Evolutionary conservation across 2,888 invertebrate species (phyloP).

Genomic region (Cheilosia pagana): DNA sequence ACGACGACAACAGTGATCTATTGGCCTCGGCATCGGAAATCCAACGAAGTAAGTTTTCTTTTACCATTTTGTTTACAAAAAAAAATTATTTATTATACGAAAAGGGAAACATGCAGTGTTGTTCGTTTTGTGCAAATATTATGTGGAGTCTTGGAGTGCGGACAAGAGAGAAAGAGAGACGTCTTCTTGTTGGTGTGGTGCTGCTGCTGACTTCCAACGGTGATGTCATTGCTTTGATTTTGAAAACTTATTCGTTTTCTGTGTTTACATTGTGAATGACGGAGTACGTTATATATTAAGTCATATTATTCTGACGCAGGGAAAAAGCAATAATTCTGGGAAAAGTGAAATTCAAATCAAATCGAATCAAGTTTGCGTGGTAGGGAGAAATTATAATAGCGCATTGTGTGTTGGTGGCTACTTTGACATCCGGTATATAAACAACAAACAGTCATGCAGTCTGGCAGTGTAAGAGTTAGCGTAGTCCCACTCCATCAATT

Average conservation of each 20-base stretch:
- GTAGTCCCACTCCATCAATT: no score
- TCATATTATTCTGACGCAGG: background rate
- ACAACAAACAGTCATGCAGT: background rate
- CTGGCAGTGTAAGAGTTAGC: no score
- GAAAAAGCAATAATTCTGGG: background rate
- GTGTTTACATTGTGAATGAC: slow-evolving; percentile 9
- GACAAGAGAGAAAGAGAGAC: slow-evolving; percentile 1
- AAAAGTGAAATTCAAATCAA: background rate
- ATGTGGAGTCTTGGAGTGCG: background rate
- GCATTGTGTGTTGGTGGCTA: slow-evolving; percentile 12
- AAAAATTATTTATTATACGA: slow-evolving; percentile 33
- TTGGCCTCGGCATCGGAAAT: slow-evolving; percentile 83
- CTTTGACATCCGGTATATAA: slow-evolving; percentile 22
- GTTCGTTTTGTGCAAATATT: slow-evolving; percentile 18
- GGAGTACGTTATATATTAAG: background rate
- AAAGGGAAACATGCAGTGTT: slow-evolving; percentile 45
- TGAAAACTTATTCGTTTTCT: slow-evolving; percentile 19
- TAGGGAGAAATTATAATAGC: background rate
- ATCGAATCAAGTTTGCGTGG: background rate
- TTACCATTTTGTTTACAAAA: slow-evolving; percentile 41
- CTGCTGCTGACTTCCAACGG: background rate
- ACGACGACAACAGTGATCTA: slow-evolving; percentile 83
- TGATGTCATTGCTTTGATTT: slow-evolving; percentile 62
- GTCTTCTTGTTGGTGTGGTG: slow-evolving; percentile 1
- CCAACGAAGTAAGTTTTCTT: slow-evolving; percentile 80